Evolutionary conservation across 2,888 invertebrate genomes (phyloP), one percentile per base, ranked within the genome.

Genomic region (Leptinotarsa peninsularis): DNA sequence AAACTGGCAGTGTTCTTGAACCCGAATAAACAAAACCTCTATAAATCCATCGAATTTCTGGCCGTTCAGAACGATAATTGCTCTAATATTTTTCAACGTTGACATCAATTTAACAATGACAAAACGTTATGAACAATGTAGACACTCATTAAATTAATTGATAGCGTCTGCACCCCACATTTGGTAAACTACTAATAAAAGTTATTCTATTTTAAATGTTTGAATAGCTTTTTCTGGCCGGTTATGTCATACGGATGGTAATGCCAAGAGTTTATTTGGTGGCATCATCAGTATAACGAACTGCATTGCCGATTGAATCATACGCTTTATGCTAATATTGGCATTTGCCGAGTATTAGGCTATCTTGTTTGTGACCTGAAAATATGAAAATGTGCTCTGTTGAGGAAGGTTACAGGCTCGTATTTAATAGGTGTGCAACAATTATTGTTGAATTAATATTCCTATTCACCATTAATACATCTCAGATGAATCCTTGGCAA

Each of bases 301-400:
- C 72, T 72, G 72, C 43, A 66, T 54, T 17, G 18, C 43, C 17
- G 43, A 56, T 63, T 67, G 67, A 72, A 67, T 72, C 67, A 58
- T 63, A 33, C n/a, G 63, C 49, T 71, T 54, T 56, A 74, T 74
- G 69, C 66, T 52, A 74, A 74, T 74, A 74, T 74, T 74, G 71
- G 67, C 71, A 74, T 74, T 74, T 58, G 23, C 43, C 33, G 56
- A 56, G 74, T 70, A 70, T 71, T 70, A 23, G 58, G 18, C 49
- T 58, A 56, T 73, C 49, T 74, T 60, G 52, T 43, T 72, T 43
- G 54, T 70, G 74, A 74, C 66, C 69, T 66, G 21, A 3, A 60
- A 70, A 70, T 15, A 58, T 49, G 70, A 13, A 70, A 17, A 69
- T 58, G 17, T 18, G 18, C 58, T 70, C 58, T 21, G 18, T 58